Evolutionary conservation across 2,797 vertebrate genomes (phyloP).

Genomic region (Pseudochirops cupreus): DNA sequence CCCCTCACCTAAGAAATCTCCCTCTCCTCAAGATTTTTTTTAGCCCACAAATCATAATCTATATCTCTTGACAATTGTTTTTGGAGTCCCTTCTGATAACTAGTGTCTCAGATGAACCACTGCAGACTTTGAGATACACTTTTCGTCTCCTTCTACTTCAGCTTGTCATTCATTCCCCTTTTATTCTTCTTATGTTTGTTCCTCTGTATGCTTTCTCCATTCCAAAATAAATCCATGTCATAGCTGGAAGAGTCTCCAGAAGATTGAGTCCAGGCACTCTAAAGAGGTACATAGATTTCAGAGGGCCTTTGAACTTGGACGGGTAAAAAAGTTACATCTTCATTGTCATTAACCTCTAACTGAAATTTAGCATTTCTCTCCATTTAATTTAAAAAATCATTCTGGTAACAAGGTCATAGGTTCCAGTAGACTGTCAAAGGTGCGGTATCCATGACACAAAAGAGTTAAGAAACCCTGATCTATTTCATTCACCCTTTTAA

Average conservation of each 20-base stretch:
- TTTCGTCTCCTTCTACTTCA: conserved; percentile 8
- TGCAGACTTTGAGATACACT: background rate
- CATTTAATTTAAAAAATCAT: background rate
- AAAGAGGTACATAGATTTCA: background rate
- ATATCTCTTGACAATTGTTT: background rate
- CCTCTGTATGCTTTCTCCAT: background rate
- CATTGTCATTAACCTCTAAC: background rate
- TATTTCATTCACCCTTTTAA: background rate
- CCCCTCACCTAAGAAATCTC: background rate
- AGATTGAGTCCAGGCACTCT: background rate
- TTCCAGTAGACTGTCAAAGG: background rate
- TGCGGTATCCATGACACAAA: background rate
- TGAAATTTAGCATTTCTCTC: background rate
- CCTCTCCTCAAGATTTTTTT: background rate
- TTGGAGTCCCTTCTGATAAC: background rate
- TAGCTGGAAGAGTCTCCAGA: background rate
- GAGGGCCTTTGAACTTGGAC: background rate
- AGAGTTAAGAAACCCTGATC: background rate
- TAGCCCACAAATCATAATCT: background rate
- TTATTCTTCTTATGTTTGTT: background rate
- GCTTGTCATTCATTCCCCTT: conserved; percentile 11
- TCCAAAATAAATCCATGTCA: background rate
- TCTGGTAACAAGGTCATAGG: background rate
- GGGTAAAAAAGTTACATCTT: background rate
- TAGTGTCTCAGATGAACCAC: background rate